phyloP scores from a whole-genome alignment of 2,888 invertebrate species.

The Drosophila mayaguana region DNA sequence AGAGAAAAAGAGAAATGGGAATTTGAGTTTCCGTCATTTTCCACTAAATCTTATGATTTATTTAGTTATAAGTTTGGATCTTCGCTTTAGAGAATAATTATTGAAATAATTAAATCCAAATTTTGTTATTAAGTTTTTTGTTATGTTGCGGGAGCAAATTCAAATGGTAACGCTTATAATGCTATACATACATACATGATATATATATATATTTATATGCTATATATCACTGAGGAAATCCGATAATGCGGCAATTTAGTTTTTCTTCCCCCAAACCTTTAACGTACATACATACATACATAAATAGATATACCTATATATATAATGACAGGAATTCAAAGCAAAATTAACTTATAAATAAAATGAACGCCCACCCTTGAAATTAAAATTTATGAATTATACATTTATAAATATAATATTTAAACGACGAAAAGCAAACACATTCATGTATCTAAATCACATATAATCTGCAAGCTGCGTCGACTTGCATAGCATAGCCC shows the following conservation, averaged over 20 bases:
- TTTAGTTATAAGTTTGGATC: slow-evolving; percentile 34
- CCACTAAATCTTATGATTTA: slow-evolving; percentile 7
- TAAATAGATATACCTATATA: not conserved
- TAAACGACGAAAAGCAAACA: slow-evolving; percentile 40
- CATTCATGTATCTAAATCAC: slow-evolving; percentile 47
- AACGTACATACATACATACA: not conserved
- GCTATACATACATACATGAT: slow-evolving; percentile 4
- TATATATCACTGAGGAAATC: slow-evolving; percentile 10
- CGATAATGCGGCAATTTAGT: slow-evolving; percentile 19
- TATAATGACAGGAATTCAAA: slow-evolving; percentile 43
- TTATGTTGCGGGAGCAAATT: slow-evolving; percentile 55
- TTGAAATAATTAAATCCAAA: slow-evolving; percentile 18
- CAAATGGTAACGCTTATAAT: slow-evolving; percentile 59
- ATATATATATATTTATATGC: not conserved
- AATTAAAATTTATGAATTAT: slow-evolving; percentile 48
- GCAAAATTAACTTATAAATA: slow-evolving; percentile 29
- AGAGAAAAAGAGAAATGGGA: not conserved
- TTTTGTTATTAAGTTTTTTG: slow-evolving; percentile 59
- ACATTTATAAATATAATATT: slow-evolving; percentile 38
- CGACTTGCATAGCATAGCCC: slow-evolving; percentile 41
- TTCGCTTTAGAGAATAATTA: slow-evolving; percentile 49
- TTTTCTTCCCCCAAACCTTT: slow-evolving; percentile 16
- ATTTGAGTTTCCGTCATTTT: slow-evolving; percentile 4
- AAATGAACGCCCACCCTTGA: slow-evolving; percentile 72
- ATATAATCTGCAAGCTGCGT: slow-evolving; percentile 64